Conservation (phyloP, 1,140 invertebrate species). For the Microplitis demolitor region DNA sequence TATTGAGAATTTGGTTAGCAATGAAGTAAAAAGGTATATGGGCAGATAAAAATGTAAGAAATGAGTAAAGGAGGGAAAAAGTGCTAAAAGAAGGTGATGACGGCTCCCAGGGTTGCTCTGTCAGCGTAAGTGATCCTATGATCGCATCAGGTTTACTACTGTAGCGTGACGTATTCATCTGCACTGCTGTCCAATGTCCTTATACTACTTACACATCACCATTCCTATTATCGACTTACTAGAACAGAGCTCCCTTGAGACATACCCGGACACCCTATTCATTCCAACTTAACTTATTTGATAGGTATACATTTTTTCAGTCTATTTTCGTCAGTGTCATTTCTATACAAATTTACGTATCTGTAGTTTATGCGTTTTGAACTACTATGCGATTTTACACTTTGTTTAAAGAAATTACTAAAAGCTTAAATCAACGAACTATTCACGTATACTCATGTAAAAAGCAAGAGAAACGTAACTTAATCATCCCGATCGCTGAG, state of each 20-base stretch:
- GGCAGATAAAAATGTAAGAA: background rate
- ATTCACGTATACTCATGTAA: too few relatives aligned
- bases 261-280: background rate
- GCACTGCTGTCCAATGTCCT: conserved; percentile 15
- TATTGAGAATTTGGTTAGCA: too few relatives aligned
- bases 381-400: too few relatives aligned
- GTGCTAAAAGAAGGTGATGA: conserved; percentile 50
- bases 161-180: conserved; percentile 58
- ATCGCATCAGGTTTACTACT: conserved; percentile 59
- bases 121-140: conserved; percentile 55
- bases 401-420: too few relatives aligned
- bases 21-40: too few relatives aligned
- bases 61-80: background rate
- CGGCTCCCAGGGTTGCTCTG: conserved; percentile 55
- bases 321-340: too few relatives aligned
- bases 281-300: background rate
- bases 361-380: too few relatives aligned
- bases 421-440: too few relatives aligned
- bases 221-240: conserved; percentile 57
- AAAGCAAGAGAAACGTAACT: too few relatives aligned
- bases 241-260: conserved; percentile 58
- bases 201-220: conserved; percentile 44
- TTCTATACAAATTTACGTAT: too few relatives aligned
- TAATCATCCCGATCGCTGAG: too few relatives aligned
- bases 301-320: too few relatives aligned